Percentiles rank a stretch among this genome's conserved stretches.
Conservation (phyloP, 92 coral and sea anemone species). For the Phymanthus crucifer region DNA sequence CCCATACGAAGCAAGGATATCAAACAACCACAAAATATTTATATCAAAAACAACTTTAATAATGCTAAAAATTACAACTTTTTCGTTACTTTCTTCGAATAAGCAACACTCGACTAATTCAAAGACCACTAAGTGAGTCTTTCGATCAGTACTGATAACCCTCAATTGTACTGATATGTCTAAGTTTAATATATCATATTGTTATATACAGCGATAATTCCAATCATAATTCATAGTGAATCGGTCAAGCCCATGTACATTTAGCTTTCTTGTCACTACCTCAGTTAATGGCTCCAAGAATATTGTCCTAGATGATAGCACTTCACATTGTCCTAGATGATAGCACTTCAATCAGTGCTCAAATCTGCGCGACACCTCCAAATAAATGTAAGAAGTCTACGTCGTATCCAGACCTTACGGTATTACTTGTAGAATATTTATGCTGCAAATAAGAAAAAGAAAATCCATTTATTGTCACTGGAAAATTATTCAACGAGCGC, state of each 20-base stretch:
- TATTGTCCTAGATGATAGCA: too few species aligned
- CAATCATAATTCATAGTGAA: neutral
- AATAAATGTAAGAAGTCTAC: neutral
- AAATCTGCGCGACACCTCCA: too few species aligned
- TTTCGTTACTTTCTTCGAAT: neutral
- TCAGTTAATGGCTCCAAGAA: too few species aligned
- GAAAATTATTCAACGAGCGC: too few species aligned
- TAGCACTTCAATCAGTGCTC: too few species aligned
- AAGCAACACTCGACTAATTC: too few species aligned
- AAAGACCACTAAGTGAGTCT: too few species aligned
- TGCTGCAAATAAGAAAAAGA: neutral
- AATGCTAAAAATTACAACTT: neutral
- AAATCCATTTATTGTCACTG: neutral
- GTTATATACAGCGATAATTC: neutral
- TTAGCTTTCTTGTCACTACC: neutral
- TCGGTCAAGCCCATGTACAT: neutral
- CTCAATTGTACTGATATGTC: too few species aligned
- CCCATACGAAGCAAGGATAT: neutral
- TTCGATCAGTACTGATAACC: too few species aligned
- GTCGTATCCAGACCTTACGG: neutral
- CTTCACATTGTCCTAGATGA: too few species aligned
- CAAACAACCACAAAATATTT: neutral
- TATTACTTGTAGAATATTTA: neutral
- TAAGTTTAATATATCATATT: too few species aligned
- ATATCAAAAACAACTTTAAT: neutral